Evolutionary conservation across 1,140 invertebrate species (phyloP), one percentile per base, ranked within the genome.

Genomic region (Magallana angulata): DNA sequence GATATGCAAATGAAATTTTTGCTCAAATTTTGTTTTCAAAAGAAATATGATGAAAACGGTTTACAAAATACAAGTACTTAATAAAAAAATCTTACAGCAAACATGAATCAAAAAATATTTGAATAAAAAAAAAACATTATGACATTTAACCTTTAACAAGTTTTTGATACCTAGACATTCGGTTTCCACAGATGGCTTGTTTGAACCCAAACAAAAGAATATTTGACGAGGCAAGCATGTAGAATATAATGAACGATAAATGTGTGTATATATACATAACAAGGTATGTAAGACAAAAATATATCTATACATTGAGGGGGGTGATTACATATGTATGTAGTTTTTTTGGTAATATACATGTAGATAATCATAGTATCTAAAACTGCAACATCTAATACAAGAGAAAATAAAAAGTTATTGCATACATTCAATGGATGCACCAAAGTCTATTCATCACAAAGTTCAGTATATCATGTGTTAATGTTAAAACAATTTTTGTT

Each of bases 241-340:
- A 76, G 24, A 76, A 76, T 76, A 76, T 24, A 36, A 76, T 76
- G 68, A 76, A 76, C 36, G 68, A 76, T 76, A 76, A 12, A 76
- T 76, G 68, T 36, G 36, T 76, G 68, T 36, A 30, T 76, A 76
- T 76, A 76, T 76, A 76, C 68, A 76, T 76, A 76, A 76, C 68
- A 76, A 76, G 24, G 12, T 36, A 30, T 76, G 68, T 76, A 24
- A 76, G 24, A 76, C 68, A 76, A 76, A 76, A 71, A 76, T 76
- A 76, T 76, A 36, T 76, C 24, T 76, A 76, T 76, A 76, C 36
- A 76, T 48, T 48, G 36, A 48, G 36, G 36, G 12, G 68, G 24
- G 24, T 36, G 68, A 30, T 68, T 76, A 76, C 68, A 76, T 30
- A 76, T 11, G 30, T n/a, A n/a, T 48, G 36, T 48, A 48, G 24